Evolutionary conservation across 2,113 vertebrate species (phyloP).

Genomic region (Crotalus helleri): DNA sequence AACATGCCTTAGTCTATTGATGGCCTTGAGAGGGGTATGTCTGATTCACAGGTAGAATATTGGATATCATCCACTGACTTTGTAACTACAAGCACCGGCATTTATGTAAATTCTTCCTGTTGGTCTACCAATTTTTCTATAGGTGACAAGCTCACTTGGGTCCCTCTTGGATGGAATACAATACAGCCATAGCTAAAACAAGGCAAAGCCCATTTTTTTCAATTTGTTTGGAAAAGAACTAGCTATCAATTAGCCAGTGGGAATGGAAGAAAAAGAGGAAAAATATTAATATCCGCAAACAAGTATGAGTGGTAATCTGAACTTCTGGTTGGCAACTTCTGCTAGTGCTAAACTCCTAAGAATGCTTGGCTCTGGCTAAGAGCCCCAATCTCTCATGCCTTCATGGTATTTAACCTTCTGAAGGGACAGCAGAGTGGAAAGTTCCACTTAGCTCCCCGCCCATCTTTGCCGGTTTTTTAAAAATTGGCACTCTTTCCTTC

Average conservation of each 20-base stretch:
- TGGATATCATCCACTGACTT: not conserved
- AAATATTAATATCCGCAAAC: not conserved
- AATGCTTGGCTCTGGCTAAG: not conserved
- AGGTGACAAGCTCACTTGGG: not conserved
- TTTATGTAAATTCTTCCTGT: not conserved
- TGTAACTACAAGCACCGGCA: not conserved
- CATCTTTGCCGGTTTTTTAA: not conserved
- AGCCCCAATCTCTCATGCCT: not conserved
- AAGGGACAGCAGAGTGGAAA: constrained; percentile 6
- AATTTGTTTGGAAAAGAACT: not conserved
- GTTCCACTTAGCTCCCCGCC: not conserved
- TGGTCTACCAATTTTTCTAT: not conserved
- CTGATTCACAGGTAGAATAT: not conserved
- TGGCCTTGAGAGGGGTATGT: not conserved
- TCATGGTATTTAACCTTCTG: constrained; percentile 11
- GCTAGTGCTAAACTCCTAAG: not conserved
- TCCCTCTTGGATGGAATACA: no score
- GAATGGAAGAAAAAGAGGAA: not conserved
- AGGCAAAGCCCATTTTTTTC: no score
- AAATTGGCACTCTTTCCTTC: not conserved
- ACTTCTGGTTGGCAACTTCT: not conserved
- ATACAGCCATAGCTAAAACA: not conserved
- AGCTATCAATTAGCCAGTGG: not conserved
- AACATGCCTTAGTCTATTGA: not conserved
- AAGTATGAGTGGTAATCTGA: not conserved